Percentiles rank a stretch among this genome's conserved stretches.
These are phyloP conservation scores for Mechanitis messenoides DNA, from an alignment of 2,888 invertebrate genomes.

Conservation along the genomic window DNA sequence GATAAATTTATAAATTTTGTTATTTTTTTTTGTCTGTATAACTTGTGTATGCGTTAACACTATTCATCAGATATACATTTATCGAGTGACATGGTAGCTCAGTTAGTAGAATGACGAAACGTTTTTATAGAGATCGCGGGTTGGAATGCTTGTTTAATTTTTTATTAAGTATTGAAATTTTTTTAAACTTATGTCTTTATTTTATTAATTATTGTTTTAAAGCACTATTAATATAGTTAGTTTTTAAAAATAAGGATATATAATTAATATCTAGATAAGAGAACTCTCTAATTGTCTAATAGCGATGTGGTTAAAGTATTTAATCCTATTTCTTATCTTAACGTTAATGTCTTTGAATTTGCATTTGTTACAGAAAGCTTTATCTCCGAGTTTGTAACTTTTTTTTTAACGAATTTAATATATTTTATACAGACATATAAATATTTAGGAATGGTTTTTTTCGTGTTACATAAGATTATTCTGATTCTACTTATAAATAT, in stretches of 20 bases:
- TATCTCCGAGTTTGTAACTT: conserved; percentile 24
- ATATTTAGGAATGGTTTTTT: too few species aligned
- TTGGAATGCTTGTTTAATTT: too few species aligned
- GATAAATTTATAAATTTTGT: conserved; percentile 35
- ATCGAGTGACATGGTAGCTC: too few species aligned
- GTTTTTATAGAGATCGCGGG: too few species aligned
- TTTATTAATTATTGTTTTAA: too few species aligned
- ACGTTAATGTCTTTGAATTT: conserved; percentile 70
- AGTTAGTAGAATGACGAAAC: too few species aligned
- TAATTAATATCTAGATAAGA: neutral
- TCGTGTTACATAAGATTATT: too few species aligned
- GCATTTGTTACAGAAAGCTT: conserved; percentile 59
- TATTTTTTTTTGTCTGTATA: conserved; percentile 25
- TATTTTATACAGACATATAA: too few species aligned
- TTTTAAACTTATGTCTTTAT: too few species aligned
- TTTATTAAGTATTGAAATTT: too few species aligned
- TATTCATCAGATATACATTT: neutral
- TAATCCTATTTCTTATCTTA: conserved; percentile 72
- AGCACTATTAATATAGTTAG: too few species aligned
- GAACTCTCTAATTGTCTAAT: conserved; percentile 21
- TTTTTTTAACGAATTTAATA: neutral
- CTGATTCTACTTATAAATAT: too few species aligned
- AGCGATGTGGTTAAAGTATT: conserved; percentile 44
- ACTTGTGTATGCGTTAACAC: conserved; percentile 6
- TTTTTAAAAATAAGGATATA: neutral